Evolutionary conservation across 2,797 vertebrate species (phyloP).

Genomic region (Falco novaeseelandiae): DNA sequence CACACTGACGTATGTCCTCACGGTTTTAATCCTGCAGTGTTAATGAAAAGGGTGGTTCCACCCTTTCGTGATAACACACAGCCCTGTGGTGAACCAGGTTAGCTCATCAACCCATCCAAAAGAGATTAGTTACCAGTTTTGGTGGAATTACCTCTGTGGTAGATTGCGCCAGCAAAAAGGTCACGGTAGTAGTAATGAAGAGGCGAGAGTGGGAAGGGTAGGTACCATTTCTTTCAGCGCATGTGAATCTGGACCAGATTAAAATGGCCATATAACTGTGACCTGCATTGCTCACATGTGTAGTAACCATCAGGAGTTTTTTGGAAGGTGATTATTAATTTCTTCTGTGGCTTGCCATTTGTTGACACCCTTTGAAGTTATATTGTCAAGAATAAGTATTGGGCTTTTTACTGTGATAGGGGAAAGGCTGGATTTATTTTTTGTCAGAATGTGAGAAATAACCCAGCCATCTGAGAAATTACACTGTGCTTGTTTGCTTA

Average conservation of each 20-base stretch:
- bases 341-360: background rate
- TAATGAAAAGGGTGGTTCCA: constrained; percentile 43
- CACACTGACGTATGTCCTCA: constrained; percentile 25
- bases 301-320: background rate
- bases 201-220: background rate
- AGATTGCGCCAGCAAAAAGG: background rate
- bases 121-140: constrained; percentile 5
- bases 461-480: background rate
- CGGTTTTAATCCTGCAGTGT: constrained; percentile 21
- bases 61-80: background rate
- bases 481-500: background rate
- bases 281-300: background rate
- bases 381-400: background rate
- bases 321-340: background rate
- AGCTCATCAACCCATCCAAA: background rate
- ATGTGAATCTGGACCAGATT: background rate
- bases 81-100: background rate
- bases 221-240: background rate
- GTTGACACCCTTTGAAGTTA: background rate
- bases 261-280: background rate
- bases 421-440: background rate
- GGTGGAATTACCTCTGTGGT: background rate
- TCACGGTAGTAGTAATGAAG: background rate
- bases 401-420: background rate
- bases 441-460: constrained; percentile 4